phyloP scores from a whole-genome alignment of 2,888 invertebrate species.

The Tortrix viridana region DNA sequence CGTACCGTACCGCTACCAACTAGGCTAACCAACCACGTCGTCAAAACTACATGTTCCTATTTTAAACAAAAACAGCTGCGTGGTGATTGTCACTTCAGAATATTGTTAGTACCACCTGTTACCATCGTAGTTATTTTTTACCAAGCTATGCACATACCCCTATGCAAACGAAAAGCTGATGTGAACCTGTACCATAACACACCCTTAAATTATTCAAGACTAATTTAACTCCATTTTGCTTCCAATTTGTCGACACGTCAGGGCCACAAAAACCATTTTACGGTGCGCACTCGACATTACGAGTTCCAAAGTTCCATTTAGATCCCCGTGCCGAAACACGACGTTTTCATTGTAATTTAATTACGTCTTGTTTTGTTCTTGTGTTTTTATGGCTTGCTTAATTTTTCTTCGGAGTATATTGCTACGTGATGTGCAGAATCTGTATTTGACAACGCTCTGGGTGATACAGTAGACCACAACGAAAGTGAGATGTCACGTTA shows the following conservation, averaged over 20 bases:
- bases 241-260: slow-evolving; percentile 5
- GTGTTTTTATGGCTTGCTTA: not conserved
- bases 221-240: not conserved
- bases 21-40: no score
- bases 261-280: slow-evolving; percentile 11
- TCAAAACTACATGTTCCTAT: no score
- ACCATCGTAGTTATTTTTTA: no score
- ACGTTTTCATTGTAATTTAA: not conserved
- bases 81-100: no score
- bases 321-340: not conserved
- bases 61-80: no score
- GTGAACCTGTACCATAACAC: not conserved
- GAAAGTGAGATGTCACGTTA: no score
- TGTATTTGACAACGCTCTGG: no score
- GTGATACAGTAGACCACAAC: no score
- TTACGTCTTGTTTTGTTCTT: slow-evolving; percentile 5
- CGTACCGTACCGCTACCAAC: no score
- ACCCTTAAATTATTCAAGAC: slow-evolving; percentile 1
- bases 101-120: no score
- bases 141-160: no score
- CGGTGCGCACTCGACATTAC: slow-evolving; percentile 20
- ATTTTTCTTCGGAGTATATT: not conserved
- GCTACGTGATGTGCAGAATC: not conserved
- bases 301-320: not conserved
- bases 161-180: no score